Conservation (phyloP, 2,888 invertebrate species). For the Cosmorhoe ocellata region DNA sequence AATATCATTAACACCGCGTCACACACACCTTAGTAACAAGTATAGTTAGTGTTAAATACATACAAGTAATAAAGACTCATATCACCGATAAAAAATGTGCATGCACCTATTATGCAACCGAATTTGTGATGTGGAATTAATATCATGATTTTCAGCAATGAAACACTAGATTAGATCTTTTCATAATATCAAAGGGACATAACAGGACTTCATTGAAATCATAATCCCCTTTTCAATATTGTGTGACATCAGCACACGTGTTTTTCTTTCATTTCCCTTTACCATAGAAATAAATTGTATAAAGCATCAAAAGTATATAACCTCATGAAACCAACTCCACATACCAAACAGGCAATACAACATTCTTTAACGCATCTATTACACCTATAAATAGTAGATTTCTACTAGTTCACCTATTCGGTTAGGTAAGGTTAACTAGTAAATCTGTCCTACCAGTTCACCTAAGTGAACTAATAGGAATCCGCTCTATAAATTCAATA, state of each 20-base stretch:
- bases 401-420: constrained; percentile 1
- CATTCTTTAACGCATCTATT: constrained; percentile 62
- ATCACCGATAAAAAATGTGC: constrained; percentile 72
- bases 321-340: constrained; percentile 16
- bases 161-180: too few relatives aligned
- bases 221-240: too few relatives aligned
- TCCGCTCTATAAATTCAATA: constrained; percentile 73
- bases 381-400: constrained; percentile 55
- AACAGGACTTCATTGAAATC: too few relatives aligned
- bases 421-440: background rate
- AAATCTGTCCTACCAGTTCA: constrained; percentile 5
- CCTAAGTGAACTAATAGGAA: constrained; percentile 9
- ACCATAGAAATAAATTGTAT: too few relatives aligned
- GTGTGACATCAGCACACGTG: too few relatives aligned
- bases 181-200: too few relatives aligned
- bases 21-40: constrained; percentile 62
- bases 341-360: constrained; percentile 49
- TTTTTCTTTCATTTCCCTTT: too few relatives aligned
- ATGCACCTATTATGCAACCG: constrained; percentile 59
- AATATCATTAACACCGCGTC: constrained; percentile 61
- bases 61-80: constrained; percentile 65
- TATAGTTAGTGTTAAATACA: constrained; percentile 56
- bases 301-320: too few relatives aligned
- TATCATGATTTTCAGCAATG: background rate
- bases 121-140: constrained; percentile 12